Evolutionary conservation across 2,113 vertebrate species (phyloP).

Genomic region (Cygnus atratus): DNA sequence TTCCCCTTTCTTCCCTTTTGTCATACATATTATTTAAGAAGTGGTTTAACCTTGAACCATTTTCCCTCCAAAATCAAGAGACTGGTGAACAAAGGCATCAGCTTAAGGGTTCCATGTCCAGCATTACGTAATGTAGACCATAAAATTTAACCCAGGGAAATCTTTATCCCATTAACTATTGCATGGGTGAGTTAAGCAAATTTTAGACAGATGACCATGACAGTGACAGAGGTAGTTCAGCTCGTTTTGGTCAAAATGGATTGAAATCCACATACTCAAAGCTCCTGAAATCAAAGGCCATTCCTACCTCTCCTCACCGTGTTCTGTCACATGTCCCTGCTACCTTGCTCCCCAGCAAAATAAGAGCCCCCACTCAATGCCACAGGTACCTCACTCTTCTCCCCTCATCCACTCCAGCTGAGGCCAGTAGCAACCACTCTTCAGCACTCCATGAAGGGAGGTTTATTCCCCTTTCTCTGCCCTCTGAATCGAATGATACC

Average conservation of each 20-base stretch:
- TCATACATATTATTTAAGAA: background rate
- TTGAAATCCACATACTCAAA: background rate
- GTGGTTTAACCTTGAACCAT: background rate
- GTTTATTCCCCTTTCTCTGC: background rate
- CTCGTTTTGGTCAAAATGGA: background rate
- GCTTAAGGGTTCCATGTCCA: background rate
- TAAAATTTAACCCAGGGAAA: background rate
- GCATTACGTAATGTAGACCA: background rate
- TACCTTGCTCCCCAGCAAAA: background rate
- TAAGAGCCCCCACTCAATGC: background rate
- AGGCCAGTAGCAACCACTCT: background rate
- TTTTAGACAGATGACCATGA: background rate
- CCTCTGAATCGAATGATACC: background rate
- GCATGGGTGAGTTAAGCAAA: rapidly evolving
- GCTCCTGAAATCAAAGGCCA: background rate
- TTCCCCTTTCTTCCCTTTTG: background rate
- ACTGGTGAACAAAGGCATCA: background rate
- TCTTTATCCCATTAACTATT: background rate
- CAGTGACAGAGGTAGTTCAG: background rate
- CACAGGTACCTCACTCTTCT: background rate
- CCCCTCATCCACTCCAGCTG: background rate
- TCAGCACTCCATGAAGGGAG: background rate
- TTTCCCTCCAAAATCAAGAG: background rate
- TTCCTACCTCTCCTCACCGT: background rate
- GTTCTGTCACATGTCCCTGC: background rate